These are phyloP conservation scores for Thamnophis sirtalis DNA, from an alignment of 2,113 vertebrate genomes.

Conservation along the genomic window DNA sequence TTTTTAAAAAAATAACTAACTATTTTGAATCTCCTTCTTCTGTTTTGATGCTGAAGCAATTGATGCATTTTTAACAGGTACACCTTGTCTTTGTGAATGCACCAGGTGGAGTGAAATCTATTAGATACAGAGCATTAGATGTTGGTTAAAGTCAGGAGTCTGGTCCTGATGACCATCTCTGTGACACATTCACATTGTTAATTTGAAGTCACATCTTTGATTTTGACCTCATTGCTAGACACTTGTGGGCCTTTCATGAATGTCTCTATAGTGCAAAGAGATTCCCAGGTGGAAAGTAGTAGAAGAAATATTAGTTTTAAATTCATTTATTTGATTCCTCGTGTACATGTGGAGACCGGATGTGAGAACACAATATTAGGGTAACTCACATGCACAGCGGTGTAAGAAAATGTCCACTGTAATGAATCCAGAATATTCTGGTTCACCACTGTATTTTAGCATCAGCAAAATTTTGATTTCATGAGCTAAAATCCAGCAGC, in stretches of 20 bases:
- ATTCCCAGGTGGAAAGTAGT: not conserved
- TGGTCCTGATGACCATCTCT: not conserved
- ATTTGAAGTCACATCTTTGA: not conserved
- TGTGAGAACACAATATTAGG: not conserved
- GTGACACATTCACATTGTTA: not conserved
- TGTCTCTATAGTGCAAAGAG: not conserved
- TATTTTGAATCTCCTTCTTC: not conserved
- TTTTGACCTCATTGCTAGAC: not conserved
- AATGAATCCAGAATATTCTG: constrained; percentile 11
- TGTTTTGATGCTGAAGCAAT: not conserved
- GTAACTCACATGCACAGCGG: not conserved
- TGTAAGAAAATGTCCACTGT: not conserved
- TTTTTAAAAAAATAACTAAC: not conserved
- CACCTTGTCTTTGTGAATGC: not conserved
- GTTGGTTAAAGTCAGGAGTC: not conserved
- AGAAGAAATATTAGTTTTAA: not conserved
- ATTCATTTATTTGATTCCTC: not conserved
- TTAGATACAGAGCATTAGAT: not conserved
- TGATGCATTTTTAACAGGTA: not conserved
- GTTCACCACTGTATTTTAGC: not conserved
- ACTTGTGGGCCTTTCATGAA: not conserved
- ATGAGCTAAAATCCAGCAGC: not conserved
- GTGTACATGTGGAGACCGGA: not conserved
- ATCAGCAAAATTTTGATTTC: not conserved
- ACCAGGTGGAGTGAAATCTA: not conserved